These are phyloP conservation scores for Liopterus haemorrhoidalis DNA, from an alignment of 2,888 invertebrate species.

Conservation along the genomic window DNA sequence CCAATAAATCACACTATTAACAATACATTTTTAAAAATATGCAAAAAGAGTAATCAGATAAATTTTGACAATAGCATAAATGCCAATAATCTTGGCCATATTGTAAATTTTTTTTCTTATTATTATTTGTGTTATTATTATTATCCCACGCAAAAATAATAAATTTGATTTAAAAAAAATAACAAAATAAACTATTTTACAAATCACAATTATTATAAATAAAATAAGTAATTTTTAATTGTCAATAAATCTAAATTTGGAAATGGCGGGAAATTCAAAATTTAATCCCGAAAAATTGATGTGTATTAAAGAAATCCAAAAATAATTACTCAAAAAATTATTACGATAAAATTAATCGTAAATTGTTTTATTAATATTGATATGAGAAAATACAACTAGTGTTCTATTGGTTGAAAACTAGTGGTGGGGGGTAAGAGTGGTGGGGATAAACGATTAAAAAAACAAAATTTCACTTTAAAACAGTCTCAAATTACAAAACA, in stretches of 20 bases:
- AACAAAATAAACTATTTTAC: neutral
- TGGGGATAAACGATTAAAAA: slow-evolving; percentile 38
- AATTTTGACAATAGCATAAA: slow-evolving; percentile 19
- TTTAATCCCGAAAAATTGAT: neutral
- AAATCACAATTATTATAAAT: neutral
- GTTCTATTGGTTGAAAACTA: slow-evolving; percentile 20
- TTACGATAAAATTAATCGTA: no score
- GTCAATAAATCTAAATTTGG: neutral
- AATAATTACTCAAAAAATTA: no score
- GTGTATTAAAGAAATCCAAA: neutral
- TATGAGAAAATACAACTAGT: no score
- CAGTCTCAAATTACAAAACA: slow-evolving; percentile 25
- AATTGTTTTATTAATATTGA: no score
- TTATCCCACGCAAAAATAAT: slow-evolving; percentile 10
- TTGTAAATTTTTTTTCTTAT: slow-evolving; percentile 23
- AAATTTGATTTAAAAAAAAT: neutral
- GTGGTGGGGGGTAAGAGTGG: slow-evolving; percentile 38
- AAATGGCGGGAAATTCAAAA: neutral
- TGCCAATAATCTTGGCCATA: slow-evolving; percentile 16
- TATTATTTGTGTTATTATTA: slow-evolving; percentile 23
- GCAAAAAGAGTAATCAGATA: slow-evolving; percentile 14
- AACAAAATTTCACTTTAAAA: slow-evolving; percentile 39
- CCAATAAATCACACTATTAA: slow-evolving; percentile 5
- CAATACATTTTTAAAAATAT: slow-evolving; percentile 10
- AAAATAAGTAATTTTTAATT: neutral